phyloP scores from a whole-genome alignment of 2,797 vertebrate species.

The Tamandua tetradactyla region DNA sequence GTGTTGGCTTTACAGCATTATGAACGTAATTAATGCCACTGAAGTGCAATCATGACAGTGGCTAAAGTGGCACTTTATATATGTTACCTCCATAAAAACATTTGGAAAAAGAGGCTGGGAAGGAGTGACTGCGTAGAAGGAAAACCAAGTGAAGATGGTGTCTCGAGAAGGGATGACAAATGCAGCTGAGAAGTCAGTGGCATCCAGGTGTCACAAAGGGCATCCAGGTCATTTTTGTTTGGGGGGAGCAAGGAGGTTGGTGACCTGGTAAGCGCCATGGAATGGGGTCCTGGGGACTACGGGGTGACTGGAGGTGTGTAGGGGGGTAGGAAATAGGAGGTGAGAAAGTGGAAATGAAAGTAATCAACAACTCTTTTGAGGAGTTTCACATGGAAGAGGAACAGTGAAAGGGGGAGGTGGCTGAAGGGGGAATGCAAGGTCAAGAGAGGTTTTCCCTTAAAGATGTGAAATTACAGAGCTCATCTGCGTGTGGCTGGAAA shows the following conservation, averaged over 20 bases:
- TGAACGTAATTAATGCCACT: no score
- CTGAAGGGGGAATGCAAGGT: background rate
- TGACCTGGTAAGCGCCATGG: background rate
- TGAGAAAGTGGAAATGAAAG: constrained; percentile 67
- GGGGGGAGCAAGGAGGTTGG: background rate
- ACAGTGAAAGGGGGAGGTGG: background rate
- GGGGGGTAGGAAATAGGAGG: background rate
- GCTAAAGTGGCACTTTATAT: no score
- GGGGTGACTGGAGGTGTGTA: background rate
- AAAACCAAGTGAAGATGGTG: background rate
- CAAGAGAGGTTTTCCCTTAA: background rate
- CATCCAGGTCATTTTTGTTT: background rate
- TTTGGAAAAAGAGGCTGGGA: background rate
- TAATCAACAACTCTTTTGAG: constrained; percentile 53
- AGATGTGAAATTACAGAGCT: background rate
- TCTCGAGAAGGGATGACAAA: background rate
- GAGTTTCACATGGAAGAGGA: constrained; percentile 49
- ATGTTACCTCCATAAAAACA: no score
- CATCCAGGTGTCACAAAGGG: background rate
- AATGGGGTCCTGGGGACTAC: background rate
- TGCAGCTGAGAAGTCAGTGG: background rate
- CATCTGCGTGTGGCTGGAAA: background rate
- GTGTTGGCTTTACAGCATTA: no score
- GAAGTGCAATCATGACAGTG: no score
- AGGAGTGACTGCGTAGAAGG: background rate